These are phyloP conservation scores for Andrena praecox DNA, from an alignment of 2,888 invertebrate species.

Conservation along the genomic window DNA sequence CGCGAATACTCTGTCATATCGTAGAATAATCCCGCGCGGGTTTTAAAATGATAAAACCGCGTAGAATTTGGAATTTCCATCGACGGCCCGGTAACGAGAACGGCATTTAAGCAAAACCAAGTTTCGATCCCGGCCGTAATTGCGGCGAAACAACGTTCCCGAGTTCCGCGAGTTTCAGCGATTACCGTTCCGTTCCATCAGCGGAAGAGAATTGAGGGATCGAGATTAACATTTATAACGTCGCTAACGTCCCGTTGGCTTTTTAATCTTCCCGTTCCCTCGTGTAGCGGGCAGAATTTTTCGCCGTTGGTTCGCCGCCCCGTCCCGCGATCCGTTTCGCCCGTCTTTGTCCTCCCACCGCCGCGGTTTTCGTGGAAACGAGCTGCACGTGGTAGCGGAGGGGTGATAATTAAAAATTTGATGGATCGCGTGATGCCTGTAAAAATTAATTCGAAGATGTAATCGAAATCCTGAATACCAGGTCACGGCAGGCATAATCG, in stretches of 20 bases:
- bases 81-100: conserved; percentile 3
- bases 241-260: neutral
- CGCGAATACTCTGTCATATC: neutral
- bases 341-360: neutral
- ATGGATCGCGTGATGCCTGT: conserved; percentile 49
- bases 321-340: neutral
- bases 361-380: conserved; percentile 30
- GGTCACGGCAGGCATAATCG: conserved; percentile 47
- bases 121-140: conserved; percentile 35
- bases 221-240: conserved; percentile 49
- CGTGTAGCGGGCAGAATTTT: conserved; percentile 22
- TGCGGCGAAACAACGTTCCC: conserved; percentile 37
- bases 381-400: conserved; percentile 1
- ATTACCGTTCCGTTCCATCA: conserved; percentile 43
- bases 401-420: conserved; percentile 59
- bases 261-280: conserved; percentile 10
- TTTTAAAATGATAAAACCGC: conserved; percentile 20
- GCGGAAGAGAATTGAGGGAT: conserved; percentile 33
- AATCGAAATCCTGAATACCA: conserved; percentile 47
- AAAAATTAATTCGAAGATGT: conserved; percentile 54
- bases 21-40: conserved; percentile 3
- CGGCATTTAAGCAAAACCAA: conserved; percentile 32
- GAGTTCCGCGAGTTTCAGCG: conserved; percentile 32
- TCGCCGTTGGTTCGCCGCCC: conserved; percentile 22
- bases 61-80: neutral